Evolutionary conservation across 2,888 invertebrate genomes (phyloP).

Genomic region (Lacanobia oleracea): DNA sequence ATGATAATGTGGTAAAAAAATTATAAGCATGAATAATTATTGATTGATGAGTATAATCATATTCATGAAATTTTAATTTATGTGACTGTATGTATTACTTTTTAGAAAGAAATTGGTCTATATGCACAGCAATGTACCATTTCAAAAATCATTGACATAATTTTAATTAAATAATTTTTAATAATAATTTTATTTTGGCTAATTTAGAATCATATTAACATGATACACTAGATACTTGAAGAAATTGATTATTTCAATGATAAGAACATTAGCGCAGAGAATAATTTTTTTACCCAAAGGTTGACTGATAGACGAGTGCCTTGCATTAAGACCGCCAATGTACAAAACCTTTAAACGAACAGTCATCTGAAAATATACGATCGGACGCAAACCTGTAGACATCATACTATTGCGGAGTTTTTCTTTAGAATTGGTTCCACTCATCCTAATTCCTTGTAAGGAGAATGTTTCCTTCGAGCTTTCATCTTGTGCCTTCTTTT

Average conservation of each 20-base stretch:
- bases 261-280: too few relatives aligned
- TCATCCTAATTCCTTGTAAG: constrained; percentile 35
- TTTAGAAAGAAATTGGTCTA: background rate
- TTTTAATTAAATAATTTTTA: too few relatives aligned
- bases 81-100: background rate
- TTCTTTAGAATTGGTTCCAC: constrained; percentile 60
- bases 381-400: background rate
- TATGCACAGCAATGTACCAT: background rate
- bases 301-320: too few relatives aligned
- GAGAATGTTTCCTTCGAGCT: constrained; percentile 37
- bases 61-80: background rate
- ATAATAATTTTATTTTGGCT: too few relatives aligned
- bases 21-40: too few relatives aligned
- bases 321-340: too few relatives aligned
- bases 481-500: constrained; percentile 45
- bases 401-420: constrained; percentile 60
- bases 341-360: background rate
- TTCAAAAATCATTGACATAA: too few relatives aligned
- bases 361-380: background rate
- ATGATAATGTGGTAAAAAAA: too few relatives aligned
- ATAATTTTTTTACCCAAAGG: background rate
- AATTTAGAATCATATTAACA: too few relatives aligned
- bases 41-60: too few relatives aligned
- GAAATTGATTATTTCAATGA: too few relatives aligned
- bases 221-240: too few relatives aligned